Evolutionary conservation across 2,797 vertebrate genomes (phyloP).

Genomic region (Pogonophryne albipinna): DNA sequence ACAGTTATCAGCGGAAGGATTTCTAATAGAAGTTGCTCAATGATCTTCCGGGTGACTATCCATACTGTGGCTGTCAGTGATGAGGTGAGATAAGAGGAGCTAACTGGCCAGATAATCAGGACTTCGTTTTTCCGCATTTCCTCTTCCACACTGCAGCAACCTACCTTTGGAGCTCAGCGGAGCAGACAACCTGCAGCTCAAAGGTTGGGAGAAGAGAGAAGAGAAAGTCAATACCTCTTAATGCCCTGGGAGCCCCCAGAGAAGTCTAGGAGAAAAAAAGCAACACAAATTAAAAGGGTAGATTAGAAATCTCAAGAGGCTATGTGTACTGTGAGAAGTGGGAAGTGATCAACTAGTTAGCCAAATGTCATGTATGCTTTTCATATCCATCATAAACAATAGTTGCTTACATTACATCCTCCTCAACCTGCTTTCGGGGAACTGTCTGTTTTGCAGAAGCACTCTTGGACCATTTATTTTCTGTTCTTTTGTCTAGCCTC

Average conservation of each 20-base stretch:
- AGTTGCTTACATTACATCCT: neutral
- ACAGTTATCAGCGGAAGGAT: constrained; percentile 25
- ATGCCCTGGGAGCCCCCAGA: constrained; percentile 39
- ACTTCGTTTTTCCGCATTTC: constrained; percentile 47
- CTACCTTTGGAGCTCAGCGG: constrained; percentile 62
- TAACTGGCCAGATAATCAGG: constrained; percentile 69
- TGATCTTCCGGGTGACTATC: constrained; percentile 39
- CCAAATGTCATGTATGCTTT: neutral
- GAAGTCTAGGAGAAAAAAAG: constrained; percentile 31
- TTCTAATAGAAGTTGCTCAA: constrained; percentile 31
- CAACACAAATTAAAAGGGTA: constrained; percentile 22
- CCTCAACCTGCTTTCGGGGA: neutral
- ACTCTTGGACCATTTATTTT: constrained; percentile 1
- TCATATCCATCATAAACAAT: constrained; percentile 3
- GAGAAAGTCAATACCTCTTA: constrained; percentile 63
- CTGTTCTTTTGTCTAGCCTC: neutral
- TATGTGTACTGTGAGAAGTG: neutral
- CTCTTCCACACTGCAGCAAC: constrained; percentile 28
- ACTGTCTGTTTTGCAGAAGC: neutral
- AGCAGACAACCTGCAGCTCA: constrained; percentile 60
- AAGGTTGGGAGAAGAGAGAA: constrained; percentile 49
- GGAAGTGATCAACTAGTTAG: constrained; percentile 7
- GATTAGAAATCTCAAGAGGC: constrained; percentile 15
- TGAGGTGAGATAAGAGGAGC: constrained; percentile 58
- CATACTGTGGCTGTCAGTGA: constrained; percentile 36